These are phyloP conservation scores for Tetanocera ferruginea DNA, from an alignment of 2,888 invertebrate genomes.

Conservation along the genomic window DNA sequence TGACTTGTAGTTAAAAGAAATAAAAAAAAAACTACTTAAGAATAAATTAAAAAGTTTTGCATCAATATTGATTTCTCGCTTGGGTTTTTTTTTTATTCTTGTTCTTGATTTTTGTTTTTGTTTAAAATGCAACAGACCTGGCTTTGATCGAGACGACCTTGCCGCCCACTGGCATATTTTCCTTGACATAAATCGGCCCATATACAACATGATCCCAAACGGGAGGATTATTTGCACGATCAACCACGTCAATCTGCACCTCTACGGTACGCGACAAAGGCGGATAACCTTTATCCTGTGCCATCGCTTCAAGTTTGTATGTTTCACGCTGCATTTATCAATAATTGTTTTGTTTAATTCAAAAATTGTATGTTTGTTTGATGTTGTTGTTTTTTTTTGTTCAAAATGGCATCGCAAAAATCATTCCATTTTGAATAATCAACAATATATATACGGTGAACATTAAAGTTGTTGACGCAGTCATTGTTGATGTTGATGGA, in stretches of 20 bases:
- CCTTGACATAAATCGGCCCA: slow-evolving; percentile 97
- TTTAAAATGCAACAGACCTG: slow-evolving; percentile 82
- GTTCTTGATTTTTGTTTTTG: slow-evolving; percentile 39
- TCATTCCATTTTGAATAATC: slow-evolving; percentile 25
- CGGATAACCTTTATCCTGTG: slow-evolving; percentile 97
- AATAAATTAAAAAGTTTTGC: not conserved
- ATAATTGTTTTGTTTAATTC: slow-evolving; percentile 45
- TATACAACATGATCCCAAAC: slow-evolving; percentile 97
- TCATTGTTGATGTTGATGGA: slow-evolving; percentile 7
- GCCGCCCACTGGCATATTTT: slow-evolving; percentile 97
- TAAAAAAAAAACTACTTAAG: not conserved
- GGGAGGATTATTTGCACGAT: slow-evolving; percentile 97
- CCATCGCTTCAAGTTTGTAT: slow-evolving; percentile 98
- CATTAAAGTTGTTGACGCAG: slow-evolving; percentile 3
- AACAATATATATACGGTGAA: not conserved
- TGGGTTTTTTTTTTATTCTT: slow-evolving; percentile 28
- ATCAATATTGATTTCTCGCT: not conserved
- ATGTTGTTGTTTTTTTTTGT: slow-evolving; percentile 27
- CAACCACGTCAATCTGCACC: slow-evolving; percentile 98
- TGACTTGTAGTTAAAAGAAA: not conserved
- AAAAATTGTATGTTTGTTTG: slow-evolving; percentile 41
- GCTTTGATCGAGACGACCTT: slow-evolving; percentile 98
- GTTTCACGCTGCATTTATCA: slow-evolving; percentile 84
- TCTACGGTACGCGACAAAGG: slow-evolving; percentile 96
- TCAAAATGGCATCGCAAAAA: slow-evolving; percentile 36